Percentiles rank a stretch among this genome's conserved stretches.
Evolutionary conservation across 2,888 invertebrate genomes (phyloP).

Genomic region (Xestia c-nigrum): DNA sequence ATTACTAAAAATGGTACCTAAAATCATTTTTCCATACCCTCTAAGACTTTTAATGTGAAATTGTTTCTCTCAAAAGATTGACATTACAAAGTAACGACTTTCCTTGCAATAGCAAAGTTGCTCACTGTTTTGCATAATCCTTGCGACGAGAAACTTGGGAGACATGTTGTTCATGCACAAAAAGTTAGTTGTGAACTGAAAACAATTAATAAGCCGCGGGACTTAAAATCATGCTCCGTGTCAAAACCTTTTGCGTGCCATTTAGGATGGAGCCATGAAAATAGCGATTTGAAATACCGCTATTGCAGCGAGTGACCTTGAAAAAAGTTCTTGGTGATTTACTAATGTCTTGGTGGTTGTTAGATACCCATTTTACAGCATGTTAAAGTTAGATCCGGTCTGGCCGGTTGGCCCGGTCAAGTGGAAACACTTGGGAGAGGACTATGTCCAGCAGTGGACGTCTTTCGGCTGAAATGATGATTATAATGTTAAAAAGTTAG

Average conservation of each 20-base stretch:
- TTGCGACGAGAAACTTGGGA: conserved; percentile 38
- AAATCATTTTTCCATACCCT: not conserved
- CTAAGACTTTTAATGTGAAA: not conserved
- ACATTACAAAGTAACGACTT: conserved; percentile 17
- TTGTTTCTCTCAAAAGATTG: not conserved
- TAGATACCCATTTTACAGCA: no score
- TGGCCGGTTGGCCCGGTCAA: no score
- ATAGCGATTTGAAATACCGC: not conserved
- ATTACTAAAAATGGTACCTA: not conserved
- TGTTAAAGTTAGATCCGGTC: not conserved
- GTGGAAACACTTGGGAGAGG: no score
- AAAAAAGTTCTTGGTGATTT: not conserved
- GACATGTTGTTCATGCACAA: conserved; percentile 50
- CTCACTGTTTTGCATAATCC: conserved; percentile 45
- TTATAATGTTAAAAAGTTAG: no score
- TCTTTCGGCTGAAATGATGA: no score
- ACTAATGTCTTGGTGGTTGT: not conserved
- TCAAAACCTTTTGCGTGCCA: conserved; percentile 56
- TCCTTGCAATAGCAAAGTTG: conserved; percentile 32
- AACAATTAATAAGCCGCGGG: conserved; percentile 64
- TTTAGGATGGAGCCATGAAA: conserved; percentile 46
- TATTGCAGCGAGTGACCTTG: not conserved
- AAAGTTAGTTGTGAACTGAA: conserved; percentile 58
- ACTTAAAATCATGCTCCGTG: conserved; percentile 42
- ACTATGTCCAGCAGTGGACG: no score